phyloP scores from a whole-genome alignment of 2,888 invertebrate species.

The Agelastica alni region DNA sequence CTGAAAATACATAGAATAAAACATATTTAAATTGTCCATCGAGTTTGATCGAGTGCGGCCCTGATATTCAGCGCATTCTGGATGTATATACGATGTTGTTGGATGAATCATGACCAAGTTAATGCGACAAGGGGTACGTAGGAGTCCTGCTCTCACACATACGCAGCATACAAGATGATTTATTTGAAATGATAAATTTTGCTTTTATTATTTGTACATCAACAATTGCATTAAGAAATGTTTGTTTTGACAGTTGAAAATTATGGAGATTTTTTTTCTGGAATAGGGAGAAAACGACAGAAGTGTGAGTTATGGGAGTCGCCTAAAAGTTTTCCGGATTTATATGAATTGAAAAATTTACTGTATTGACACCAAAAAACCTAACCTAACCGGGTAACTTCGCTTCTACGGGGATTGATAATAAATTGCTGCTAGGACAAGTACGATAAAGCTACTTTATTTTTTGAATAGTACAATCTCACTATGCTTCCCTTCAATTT shows the following conservation, averaged over 20 bases:
- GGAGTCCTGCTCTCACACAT: slow-evolving; percentile 17
- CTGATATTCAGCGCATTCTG: slow-evolving; percentile 14
- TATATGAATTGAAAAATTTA: slow-evolving; percentile 14
- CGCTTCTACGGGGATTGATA: too few relatives aligned
- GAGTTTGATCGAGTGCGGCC: background rate
- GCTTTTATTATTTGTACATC: slow-evolving; percentile 32
- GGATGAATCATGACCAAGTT: slow-evolving; percentile 34
- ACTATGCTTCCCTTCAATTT: too few relatives aligned
- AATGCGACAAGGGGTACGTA: slow-evolving; percentile 34
- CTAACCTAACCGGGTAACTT: too few relatives aligned
- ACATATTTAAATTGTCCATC: background rate
- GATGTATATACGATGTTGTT: slow-evolving; percentile 3
- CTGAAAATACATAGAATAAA: too few relatives aligned
- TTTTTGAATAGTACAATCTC: too few relatives aligned
- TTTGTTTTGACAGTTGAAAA: slow-evolving; percentile 26
- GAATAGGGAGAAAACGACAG: background rate
- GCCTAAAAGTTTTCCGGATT: slow-evolving; percentile 6
- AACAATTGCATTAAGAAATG: slow-evolving; percentile 32
- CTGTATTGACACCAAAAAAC: background rate
- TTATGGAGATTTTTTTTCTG: slow-evolving; percentile 22
- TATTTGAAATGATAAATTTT: slow-evolving; percentile 31
- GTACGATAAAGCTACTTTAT: too few relatives aligned
- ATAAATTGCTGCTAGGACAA: too few relatives aligned
- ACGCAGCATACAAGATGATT: slow-evolving; percentile 25
- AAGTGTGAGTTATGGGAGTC: slow-evolving; percentile 18